Evolutionary conservation across 2,113 vertebrate species (phyloP).

Genomic region (Choloepus hoffmanni): DNA sequence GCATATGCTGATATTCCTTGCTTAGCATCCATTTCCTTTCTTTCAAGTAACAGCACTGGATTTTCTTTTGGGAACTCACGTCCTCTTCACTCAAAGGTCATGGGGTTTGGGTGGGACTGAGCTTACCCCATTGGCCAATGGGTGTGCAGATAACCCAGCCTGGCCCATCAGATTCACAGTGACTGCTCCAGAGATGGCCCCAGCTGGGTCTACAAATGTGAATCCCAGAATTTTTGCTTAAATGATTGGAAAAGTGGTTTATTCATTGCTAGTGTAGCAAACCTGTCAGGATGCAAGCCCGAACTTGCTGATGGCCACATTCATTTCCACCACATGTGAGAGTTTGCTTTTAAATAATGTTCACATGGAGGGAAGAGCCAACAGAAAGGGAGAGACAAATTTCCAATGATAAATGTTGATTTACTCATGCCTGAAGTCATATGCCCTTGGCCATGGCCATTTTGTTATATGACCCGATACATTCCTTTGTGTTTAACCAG

Average conservation of each 20-base stretch:
- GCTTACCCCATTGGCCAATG: background rate
- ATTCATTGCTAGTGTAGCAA: background rate
- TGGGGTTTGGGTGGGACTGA: background rate
- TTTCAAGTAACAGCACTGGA: background rate
- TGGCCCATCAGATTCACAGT: background rate
- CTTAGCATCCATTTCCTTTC: background rate
- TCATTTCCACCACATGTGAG: background rate
- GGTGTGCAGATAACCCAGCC: background rate
- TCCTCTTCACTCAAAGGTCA: background rate
- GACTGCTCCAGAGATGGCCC: background rate
- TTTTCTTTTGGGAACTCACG: background rate
- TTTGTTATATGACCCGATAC: background rate
- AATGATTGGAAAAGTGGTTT: constrained; percentile 6
- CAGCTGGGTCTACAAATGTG: background rate
- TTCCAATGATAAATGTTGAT: background rate
- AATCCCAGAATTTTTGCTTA: background rate
- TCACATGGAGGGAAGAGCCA: background rate
- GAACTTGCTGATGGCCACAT: background rate
- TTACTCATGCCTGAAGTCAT: background rate
- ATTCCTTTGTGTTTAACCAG: background rate
- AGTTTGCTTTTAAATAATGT: background rate
- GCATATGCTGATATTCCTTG: background rate
- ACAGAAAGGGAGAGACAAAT: background rate
- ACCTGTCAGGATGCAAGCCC: background rate
- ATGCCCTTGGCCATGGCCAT: no score